phyloP scores from a whole-genome alignment of 1,140 invertebrate species.

The Bombus sibiricus region DNA sequence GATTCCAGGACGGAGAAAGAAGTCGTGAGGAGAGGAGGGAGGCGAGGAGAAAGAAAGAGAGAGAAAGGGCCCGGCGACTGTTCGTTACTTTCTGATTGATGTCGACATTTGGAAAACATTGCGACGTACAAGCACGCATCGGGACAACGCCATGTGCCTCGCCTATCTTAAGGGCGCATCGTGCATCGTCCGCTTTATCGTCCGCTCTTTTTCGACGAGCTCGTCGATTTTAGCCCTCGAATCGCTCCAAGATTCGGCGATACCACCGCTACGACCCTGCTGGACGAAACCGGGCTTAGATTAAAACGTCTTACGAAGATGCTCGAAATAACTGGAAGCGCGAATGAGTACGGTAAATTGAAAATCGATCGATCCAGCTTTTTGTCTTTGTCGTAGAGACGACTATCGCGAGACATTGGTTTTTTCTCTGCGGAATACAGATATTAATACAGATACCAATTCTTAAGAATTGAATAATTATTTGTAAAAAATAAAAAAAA shows the following conservation, averaged over 20 bases:
- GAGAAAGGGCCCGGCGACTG: constrained; percentile 32
- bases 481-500: background rate
- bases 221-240: constrained; percentile 23
- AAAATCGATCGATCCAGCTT: background rate
- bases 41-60: background rate
- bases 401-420: background rate
- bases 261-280: background rate
- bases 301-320: background rate
- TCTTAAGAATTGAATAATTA: background rate
- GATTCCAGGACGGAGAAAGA: constrained; percentile 44
- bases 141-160: constrained; percentile 49
- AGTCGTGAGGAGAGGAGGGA: background rate
- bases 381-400: background rate
- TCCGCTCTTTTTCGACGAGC: constrained; percentile 29
- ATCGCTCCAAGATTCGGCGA: constrained; percentile 4
- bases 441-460: background rate
- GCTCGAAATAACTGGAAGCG: background rate
- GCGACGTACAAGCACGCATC: constrained; percentile 41
- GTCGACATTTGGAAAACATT: constrained; percentile 70
- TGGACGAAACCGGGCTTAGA: background rate
- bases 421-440: background rate
- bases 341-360: background rate
- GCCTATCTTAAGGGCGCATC: constrained; percentile 39
- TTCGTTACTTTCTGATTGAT: constrained; percentile 67
- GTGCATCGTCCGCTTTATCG: constrained; percentile 8